Evolutionary conservation across 2,113 vertebrate genomes (phyloP).

Genomic region (Semnornis frantzii): DNA sequence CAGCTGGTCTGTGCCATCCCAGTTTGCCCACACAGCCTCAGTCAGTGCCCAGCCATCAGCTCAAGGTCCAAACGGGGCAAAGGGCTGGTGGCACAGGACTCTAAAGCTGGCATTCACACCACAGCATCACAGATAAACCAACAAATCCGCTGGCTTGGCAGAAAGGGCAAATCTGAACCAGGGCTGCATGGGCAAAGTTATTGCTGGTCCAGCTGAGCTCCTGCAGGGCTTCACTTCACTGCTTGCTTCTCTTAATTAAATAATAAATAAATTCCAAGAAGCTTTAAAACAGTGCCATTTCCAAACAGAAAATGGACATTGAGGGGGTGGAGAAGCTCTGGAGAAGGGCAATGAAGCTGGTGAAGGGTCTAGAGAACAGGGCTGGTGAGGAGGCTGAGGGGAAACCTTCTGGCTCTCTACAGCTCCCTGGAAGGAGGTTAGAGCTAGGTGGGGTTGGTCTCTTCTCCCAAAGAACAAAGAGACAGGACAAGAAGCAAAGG

Average conservation of each 20-base stretch:
- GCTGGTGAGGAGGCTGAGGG: too few relatives aligned
- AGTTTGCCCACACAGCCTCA: background rate
- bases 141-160: background rate
- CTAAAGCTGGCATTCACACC: background rate
- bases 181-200: too few relatives aligned
- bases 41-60: background rate
- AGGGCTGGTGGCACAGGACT: fast-evolving
- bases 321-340: too few relatives aligned
- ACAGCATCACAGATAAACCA: fast-evolving
- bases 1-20: background rate
- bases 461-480: too few relatives aligned
- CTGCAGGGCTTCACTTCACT: too few relatives aligned
- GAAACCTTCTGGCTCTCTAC: too few relatives aligned
- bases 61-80: background rate
- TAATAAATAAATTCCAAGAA: background rate
- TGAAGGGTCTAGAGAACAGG: too few relatives aligned
- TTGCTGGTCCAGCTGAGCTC: background rate
- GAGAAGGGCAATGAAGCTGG: too few relatives aligned
- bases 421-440: too few relatives aligned
- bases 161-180: background rate
- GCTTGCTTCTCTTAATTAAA: background rate
- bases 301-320: background rate
- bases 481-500: too few relatives aligned
- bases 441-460: too few relatives aligned
- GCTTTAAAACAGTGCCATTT: background rate